Percentiles rank a stretch among this genome's conserved stretches.
phyloP scores from a whole-genome alignment of 2,113 vertebrate genomes.

The Dissostichus mawsoni region DNA sequence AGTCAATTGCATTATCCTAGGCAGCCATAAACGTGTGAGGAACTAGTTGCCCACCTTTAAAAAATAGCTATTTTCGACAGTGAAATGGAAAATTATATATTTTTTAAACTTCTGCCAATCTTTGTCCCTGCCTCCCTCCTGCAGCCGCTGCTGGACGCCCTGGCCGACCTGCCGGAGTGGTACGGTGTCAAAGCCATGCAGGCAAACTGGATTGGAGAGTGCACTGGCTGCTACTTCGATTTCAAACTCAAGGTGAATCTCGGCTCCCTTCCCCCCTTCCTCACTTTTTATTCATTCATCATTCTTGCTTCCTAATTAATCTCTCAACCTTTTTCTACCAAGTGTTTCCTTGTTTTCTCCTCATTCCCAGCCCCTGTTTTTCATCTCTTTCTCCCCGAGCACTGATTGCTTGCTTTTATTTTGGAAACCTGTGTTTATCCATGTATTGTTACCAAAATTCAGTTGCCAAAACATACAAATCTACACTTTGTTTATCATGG shows the following conservation, averaged over 20 bases:
- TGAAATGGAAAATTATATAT: conserved; percentile 23
- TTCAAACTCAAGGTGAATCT: conserved; percentile 91
- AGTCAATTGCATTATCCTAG: conserved; percentile 47
- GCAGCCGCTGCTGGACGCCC: conserved; percentile 90
- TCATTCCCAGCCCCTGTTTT: conserved; percentile 16
- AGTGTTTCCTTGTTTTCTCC: conserved; percentile 11
- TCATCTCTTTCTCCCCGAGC: conserved; percentile 32
- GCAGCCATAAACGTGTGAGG: conserved; percentile 29
- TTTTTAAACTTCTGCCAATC: conserved; percentile 19
- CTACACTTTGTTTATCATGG: conserved; percentile 22
- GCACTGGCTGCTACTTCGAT: conserved; percentile 92
- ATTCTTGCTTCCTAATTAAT: conserved; percentile 34
- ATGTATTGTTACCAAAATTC: conserved; percentile 29
- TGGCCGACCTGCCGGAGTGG: conserved; percentile 94
- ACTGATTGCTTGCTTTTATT: conserved; percentile 51
- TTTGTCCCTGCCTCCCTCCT: conserved; percentile 30
- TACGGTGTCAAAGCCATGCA: conserved; percentile 98
- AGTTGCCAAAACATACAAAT: conserved; percentile 26
- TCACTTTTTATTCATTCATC: conserved; percentile 47
- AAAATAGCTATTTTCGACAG: conserved; percentile 7
- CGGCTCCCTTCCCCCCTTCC: neutral
- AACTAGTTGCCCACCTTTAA: neutral
- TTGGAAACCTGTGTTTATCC: conserved; percentile 19
- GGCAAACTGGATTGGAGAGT: conserved; percentile 98
- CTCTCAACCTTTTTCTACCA: neutral